These are phyloP conservation scores for Plutomurus gul DNA, from an alignment of 1,140 invertebrate species.

Conservation along the genomic window DNA sequence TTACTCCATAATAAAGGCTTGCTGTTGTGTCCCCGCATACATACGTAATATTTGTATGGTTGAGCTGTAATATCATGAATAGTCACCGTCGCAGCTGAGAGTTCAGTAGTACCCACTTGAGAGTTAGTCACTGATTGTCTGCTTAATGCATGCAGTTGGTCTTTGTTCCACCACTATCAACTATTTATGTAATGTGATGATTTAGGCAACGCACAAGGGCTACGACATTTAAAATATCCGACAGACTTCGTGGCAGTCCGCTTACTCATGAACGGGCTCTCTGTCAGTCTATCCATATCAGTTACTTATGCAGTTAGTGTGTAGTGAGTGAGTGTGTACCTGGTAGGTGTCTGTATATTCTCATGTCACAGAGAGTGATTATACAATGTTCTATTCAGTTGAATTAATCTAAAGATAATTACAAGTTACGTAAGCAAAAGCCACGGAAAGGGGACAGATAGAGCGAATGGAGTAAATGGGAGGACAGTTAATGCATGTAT, in stretches of 20 bases:
- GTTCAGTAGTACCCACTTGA: neutral
- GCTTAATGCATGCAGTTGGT: neutral
- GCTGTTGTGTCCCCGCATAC: neutral
- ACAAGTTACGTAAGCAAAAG: neutral
- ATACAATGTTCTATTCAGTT: neutral
- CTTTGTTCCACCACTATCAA: neutral
- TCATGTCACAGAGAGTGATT: neutral
- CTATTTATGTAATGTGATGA: neutral
- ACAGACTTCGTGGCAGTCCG: neutral
- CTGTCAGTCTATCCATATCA: too few relatives aligned
- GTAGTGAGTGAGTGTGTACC: neutral
- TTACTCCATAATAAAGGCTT: too few relatives aligned
- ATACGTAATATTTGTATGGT: too few relatives aligned
- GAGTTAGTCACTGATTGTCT: neutral
- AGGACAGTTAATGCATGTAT: constrained; percentile 46
- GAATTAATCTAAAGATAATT: neutral
- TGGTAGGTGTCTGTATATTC: neutral
- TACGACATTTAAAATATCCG: neutral
- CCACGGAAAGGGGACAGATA: neutral
- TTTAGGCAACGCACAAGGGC: neutral
- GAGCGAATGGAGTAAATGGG: neutral
- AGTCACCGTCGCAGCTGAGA: too few relatives aligned
- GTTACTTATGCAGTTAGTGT: too few relatives aligned
- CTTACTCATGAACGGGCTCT: neutral
- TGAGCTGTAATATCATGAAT: neutral